Conservation (phyloP, 1,140 invertebrate genomes). For the Gryllus bimaculatus region DNA sequence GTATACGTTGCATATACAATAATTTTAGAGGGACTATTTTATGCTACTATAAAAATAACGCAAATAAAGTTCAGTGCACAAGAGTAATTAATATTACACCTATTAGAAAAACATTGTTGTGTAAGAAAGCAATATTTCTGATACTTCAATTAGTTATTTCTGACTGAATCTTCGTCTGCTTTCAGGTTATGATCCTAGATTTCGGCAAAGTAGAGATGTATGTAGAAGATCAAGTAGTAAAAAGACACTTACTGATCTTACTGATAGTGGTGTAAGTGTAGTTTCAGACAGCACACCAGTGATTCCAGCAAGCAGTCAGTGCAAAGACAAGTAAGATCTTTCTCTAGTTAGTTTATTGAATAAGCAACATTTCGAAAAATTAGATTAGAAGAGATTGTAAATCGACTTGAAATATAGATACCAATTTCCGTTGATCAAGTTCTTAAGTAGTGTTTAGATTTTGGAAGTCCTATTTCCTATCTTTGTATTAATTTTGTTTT, state of each 20-base stretch:
- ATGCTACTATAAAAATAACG: too few species aligned
- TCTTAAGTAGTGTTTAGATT: neutral
- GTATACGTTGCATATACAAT: too few species aligned
- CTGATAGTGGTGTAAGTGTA: constrained; percentile 74
- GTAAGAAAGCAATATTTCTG: too few species aligned
- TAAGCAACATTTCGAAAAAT: neutral
- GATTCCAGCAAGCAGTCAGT: constrained; percentile 23
- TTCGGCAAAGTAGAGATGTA: constrained; percentile 23
- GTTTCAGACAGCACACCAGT: constrained; percentile 50
- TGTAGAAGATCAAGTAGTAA: constrained; percentile 49
- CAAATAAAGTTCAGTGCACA: too few species aligned
- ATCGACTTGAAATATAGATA: too few species aligned
- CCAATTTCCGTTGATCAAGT: neutral
- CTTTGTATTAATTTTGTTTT: neutral
- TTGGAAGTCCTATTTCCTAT: too few species aligned
- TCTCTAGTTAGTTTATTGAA: neutral
- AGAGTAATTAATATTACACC: too few species aligned
- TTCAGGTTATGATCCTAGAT: constrained; percentile 39
- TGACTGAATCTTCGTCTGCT: too few species aligned
- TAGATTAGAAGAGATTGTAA: neutral
- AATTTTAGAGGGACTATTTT: too few species aligned
- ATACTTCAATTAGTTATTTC: too few species aligned
- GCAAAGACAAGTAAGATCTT: constrained; percentile 37
- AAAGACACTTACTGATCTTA: constrained; percentile 58
- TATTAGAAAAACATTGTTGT: too few species aligned